Evolutionary conservation across 2,113 vertebrate species (phyloP), one percentile per base, ranked within the genome.

Genomic region (Leucosticte australis): DNA sequence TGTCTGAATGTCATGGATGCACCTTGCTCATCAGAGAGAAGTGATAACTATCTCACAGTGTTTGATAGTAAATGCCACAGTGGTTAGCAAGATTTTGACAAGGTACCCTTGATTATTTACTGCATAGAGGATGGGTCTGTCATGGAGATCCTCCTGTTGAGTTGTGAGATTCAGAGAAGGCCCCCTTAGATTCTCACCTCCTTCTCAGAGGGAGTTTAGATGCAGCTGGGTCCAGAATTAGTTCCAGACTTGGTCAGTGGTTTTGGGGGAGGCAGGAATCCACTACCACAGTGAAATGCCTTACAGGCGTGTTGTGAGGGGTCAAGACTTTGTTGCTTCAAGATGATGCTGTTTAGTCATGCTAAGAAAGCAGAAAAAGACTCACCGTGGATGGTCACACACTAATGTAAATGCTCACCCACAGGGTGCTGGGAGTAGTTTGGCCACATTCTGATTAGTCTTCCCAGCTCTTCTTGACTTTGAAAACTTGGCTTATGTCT

Each of bases 131-230:
- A 56, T 47, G 17, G 35, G 15, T 63, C 41, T 77, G 35, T 31
- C 13, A 10, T 11, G 12, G 22, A 55, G 35, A 77, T 27, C 8
- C 4, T 63, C 14, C 8, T 27, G 12, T 76, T 63, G 49, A 56
- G 22, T 56, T 19, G 7, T 20, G 22, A 69, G 18, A 39, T 35
- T 42, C 56, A 11, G 18, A 28, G 69, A 23, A 59, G 31, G 27
- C 3, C 7, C 5, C 3, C 7, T 55, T 42, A 28, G 1, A 2
- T 28, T 62, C 28, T 31, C 8, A 49, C 13, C 9, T 41, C 18
- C n/a, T 47, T 55, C 30, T 77, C 35, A 42, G 63, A 42, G 15
- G 10, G 10, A 16, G 21, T 49, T 69, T 33, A 23, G 56, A 19
- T 77, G 35, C 13, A 35, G 3, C 35, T 62, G 26, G 7, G 22